These are phyloP conservation scores for Beaufortia kweichowensis DNA, from an alignment of 2,113 vertebrate species.

Conservation along the genomic window DNA sequence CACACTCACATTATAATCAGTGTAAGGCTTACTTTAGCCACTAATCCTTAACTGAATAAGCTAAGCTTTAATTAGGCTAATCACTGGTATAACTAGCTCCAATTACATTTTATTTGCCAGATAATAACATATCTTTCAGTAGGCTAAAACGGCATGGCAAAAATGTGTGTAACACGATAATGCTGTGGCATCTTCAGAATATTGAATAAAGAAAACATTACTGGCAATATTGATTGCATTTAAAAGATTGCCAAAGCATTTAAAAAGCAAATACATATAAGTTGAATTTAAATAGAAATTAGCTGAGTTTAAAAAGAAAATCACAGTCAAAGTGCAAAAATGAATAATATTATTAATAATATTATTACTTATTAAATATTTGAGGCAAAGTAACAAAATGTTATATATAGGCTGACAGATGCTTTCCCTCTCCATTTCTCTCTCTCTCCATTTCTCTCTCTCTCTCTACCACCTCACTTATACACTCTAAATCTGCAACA, in stretches of 20 bases:
- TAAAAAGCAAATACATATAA: too few relatives aligned
- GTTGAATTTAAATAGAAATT: too few relatives aligned
- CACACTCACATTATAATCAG: constrained; percentile 62
- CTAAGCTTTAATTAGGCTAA: constrained; percentile 71
- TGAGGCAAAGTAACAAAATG: too few relatives aligned
- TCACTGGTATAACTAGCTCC: constrained; percentile 63
- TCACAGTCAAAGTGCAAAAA: too few relatives aligned
- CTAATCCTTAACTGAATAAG: constrained; percentile 70
- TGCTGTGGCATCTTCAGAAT: constrained; percentile 45
- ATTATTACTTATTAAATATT: too few relatives aligned
- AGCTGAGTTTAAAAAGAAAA: too few relatives aligned
- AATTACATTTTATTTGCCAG: constrained; percentile 63
- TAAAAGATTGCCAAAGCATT: too few relatives aligned
- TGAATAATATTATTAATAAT: too few relatives aligned
- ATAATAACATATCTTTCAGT: constrained; percentile 62
- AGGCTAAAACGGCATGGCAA: constrained; percentile 61
- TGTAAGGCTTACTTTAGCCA: constrained; percentile 60
- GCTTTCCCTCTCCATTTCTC: too few relatives aligned
- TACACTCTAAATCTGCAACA: neutral
- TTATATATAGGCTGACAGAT: too few relatives aligned
- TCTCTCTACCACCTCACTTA: too few relatives aligned
- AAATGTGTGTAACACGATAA: constrained; percentile 61
- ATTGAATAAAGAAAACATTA: neutral
- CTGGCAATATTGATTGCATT: too few relatives aligned
- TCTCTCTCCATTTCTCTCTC: neutral